Base-by-base conservation (phyloP, 2,797 vertebrate genomes). In the Phrynocephalus vlangalii region DNA sequence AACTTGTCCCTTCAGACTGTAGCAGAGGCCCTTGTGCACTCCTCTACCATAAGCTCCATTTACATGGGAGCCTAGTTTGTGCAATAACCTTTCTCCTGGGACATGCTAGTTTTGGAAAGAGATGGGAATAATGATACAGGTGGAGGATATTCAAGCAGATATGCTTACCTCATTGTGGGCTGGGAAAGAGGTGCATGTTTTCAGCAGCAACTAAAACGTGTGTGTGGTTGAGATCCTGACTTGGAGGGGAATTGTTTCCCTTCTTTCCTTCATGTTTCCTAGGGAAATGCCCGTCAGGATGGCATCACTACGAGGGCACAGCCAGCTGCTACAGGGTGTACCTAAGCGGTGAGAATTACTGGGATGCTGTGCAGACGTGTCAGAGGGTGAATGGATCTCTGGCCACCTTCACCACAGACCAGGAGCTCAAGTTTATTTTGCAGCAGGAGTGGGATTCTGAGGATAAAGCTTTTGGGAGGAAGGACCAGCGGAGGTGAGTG, bases 221-320 rank as follows among this genome's bases (percentile, higher is more conserved):
- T 10, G 24, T 50, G 24, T 84, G 86, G 56, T 81, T 13, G 87
- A 71, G 96, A 50, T 97, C 92, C 96, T 97, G 94, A 97, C 83
- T 92, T 89, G 79, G 96, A 93, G 96, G 97, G 94, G 91, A 93
- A 82, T 91, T 89, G 87, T 93, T 94, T 95, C 97, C 96, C 96
- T 95, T 95, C 86, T 86, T 20, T 93, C 86, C 93, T 97, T 93
- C 95, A 97, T 97, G 97, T 96, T 96, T 95, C 96, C 88, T 97
- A 99, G 99, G 98, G 95, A 99, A 99, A 94, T 99, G 99, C 93
- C 98, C 98, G 28, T 98, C 97, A n/a, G 99, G 98, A 1, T 99
- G 99, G 99, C 98, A 99, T 93, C 98, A 99, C 96, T 99, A 99
- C 26, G 99, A 99, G 95, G 98, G 98, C 95, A 99, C 99, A 0